Conservation (phyloP, 1,140 invertebrate genomes). For the Acyrthosiphon pisum region DNA sequence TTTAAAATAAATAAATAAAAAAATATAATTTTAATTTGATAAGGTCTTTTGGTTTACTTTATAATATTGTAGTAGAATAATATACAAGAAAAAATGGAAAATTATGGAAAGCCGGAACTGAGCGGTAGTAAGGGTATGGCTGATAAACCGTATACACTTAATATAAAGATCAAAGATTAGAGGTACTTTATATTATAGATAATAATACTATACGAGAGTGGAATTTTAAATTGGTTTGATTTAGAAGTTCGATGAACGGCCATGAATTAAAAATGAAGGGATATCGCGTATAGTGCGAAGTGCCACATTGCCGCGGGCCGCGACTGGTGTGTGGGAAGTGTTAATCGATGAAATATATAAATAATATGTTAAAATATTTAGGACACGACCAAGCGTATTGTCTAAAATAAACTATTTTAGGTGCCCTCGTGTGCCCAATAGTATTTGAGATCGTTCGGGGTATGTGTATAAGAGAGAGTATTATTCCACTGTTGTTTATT, state of each 20-base stretch:
- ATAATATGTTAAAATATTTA: too few species aligned
- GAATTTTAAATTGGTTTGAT: neutral
- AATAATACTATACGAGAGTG: too few species aligned
- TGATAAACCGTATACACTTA: neutral
- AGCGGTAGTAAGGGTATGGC: neutral
- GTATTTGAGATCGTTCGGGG: neutral
- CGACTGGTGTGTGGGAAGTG: too few species aligned
- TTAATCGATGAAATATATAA: neutral
- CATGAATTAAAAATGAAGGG: neutral
- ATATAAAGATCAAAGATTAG: too few species aligned
- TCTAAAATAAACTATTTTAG: neutral
- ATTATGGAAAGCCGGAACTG: neutral
- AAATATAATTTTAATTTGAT: neutral
- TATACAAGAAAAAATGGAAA: neutral
- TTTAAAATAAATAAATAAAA: neutral
- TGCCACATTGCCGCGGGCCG: too few species aligned
- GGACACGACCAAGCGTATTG: too few species aligned
- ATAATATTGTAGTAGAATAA: neutral
- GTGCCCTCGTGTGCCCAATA: too few species aligned
- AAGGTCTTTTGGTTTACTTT: neutral
- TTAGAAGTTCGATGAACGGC: neutral
- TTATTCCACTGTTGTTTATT: neutral
- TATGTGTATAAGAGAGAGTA: too few species aligned
- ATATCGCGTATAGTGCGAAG: neutral
- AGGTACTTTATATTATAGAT: too few species aligned